Evolutionary conservation across 2,113 vertebrate species (phyloP).

Genomic region (Hypanus sabinus): DNA sequence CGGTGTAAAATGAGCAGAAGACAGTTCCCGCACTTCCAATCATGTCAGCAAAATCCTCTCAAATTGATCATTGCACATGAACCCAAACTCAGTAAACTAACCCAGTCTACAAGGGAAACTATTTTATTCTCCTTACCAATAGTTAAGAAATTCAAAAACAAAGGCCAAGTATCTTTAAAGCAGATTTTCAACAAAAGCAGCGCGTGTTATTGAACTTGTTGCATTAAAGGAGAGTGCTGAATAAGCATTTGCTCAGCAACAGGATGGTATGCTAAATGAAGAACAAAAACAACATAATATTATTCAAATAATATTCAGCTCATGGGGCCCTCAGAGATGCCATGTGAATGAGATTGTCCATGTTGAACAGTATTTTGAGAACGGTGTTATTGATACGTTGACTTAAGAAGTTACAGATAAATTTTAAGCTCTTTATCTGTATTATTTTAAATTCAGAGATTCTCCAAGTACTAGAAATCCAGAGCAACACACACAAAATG

Average conservation of each 20-base stretch:
- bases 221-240: not conserved
- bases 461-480: too few relatives aligned
- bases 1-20: not conserved
- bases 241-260: not conserved
- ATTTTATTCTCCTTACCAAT: not conserved
- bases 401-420: not conserved
- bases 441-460: not conserved
- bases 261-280: not conserved
- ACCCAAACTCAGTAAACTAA: not conserved
- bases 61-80: not conserved
- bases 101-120: not conserved
- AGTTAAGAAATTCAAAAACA: not conserved
- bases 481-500: too few relatives aligned
- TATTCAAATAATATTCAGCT: not conserved
- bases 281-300: too few relatives aligned
- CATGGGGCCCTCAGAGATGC: not conserved
- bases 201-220: not conserved
- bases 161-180: not conserved
- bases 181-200: not conserved
- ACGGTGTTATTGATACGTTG: not conserved
- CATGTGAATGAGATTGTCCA: slow-evolving; percentile 1
- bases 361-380: not conserved
- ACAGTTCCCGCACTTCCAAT: not conserved
- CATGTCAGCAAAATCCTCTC: not conserved
- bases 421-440: not conserved